These are phyloP conservation scores for Zaprionus davidi DNA, from an alignment of 1,140 invertebrate genomes.

Conservation along the genomic window DNA sequence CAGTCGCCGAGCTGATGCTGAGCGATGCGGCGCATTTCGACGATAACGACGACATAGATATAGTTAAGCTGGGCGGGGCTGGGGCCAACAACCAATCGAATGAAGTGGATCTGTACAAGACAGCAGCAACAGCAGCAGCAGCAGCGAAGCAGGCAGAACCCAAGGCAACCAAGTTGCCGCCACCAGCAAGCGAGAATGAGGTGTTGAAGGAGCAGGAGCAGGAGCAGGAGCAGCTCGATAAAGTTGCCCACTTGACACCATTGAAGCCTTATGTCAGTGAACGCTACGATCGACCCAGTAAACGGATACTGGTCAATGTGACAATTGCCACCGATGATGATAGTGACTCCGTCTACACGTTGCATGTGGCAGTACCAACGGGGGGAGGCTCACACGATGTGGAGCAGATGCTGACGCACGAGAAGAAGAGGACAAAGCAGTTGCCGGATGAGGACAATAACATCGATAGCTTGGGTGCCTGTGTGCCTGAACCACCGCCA, in stretches of 20 bases:
- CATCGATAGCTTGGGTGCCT: slow-evolving; percentile 43
- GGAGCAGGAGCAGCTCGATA: background rate
- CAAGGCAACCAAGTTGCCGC: background rate
- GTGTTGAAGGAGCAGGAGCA: slow-evolving; percentile 40
- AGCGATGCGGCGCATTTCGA: slow-evolving; percentile 62
- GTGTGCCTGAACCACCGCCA: slow-evolving; percentile 77
- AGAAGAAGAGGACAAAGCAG: slow-evolving; percentile 7
- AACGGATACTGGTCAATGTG: slow-evolving; percentile 78
- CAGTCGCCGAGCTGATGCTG: slow-evolving; percentile 58
- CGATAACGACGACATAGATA: slow-evolving; percentile 73
- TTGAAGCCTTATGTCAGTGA: slow-evolving; percentile 75
- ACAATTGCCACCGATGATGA: slow-evolving; percentile 81
- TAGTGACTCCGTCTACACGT: slow-evolving; percentile 76
- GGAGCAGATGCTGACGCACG: slow-evolving; percentile 73
- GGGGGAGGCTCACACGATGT: slow-evolving; percentile 61
- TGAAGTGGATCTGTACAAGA: slow-evolving; percentile 65
- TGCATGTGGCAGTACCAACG: slow-evolving; percentile 79
- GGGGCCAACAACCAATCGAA: slow-evolving; percentile 31
- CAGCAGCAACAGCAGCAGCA: slow-evolving; percentile 22
- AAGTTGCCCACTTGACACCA: slow-evolving; percentile 31
- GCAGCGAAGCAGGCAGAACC: slow-evolving; percentile 9
- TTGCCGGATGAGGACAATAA: slow-evolving; percentile 26
- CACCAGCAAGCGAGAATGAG: slow-evolving; percentile 59
- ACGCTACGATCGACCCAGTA: slow-evolving; percentile 59
- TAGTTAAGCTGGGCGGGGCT: slow-evolving; percentile 69